These are phyloP conservation scores for Hofmannophila pseudospretella DNA, from an alignment of 2,888 invertebrate genomes.

Conservation along the genomic window DNA sequence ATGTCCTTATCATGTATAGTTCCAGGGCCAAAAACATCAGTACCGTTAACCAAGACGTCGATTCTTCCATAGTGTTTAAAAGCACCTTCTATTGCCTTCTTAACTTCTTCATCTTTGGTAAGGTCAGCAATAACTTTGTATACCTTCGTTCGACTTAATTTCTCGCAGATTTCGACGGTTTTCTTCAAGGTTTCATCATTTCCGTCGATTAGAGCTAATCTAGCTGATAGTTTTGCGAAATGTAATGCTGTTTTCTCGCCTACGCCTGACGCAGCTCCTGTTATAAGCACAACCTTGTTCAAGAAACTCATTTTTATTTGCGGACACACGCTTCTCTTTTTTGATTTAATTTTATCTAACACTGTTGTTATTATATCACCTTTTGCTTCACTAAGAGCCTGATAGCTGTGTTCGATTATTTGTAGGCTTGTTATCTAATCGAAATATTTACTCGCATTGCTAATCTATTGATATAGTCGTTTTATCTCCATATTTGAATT, in stretches of 20 bases:
- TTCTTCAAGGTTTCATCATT: slow-evolving; percentile 26
- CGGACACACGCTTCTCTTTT: too few species aligned
- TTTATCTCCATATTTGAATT: too few species aligned
- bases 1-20: slow-evolving; percentile 23
- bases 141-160: slow-evolving; percentile 28
- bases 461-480: too few species aligned
- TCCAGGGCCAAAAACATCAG: slow-evolving; percentile 23
- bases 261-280: slow-evolving; percentile 38
- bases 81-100: slow-evolving; percentile 28
- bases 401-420: too few species aligned
- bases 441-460: too few species aligned
- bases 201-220: slow-evolving; percentile 32
- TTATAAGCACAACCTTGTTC: slow-evolving; percentile 37
- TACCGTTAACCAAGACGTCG: slow-evolving; percentile 38
- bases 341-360: too few species aligned
- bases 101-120: slow-evolving; percentile 25
- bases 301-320: slow-evolving; percentile 31
- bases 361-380: too few species aligned
- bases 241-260: slow-evolving; percentile 35
- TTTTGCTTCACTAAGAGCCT: too few species aligned
- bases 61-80: slow-evolving; percentile 29
- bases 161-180: slow-evolving; percentile 26
- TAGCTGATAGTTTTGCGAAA: slow-evolving; percentile 38
- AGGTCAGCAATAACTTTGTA: slow-evolving; percentile 28
- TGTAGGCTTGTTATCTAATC: too few species aligned